phyloP scores from a whole-genome alignment of 1,140 invertebrate species.

The Anagrus nilaparvatae region DNA sequence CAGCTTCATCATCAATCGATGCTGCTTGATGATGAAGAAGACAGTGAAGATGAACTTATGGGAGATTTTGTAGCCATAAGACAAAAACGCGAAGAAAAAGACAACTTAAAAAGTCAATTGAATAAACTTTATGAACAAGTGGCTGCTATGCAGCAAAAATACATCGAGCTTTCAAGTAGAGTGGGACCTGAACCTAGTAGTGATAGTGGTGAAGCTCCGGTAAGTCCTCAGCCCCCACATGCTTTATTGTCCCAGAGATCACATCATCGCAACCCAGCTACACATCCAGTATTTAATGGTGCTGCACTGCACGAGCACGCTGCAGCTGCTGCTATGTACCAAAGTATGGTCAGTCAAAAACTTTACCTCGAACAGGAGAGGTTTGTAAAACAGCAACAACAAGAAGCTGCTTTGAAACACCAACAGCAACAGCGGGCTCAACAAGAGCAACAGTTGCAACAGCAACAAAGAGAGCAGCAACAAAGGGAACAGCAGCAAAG shows the following conservation, averaged over 20 bases:
- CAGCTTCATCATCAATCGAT: conserved; percentile 43
- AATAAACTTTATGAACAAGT: conserved; percentile 80
- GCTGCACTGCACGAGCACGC: conserved; percentile 40
- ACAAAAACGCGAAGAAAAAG: conserved; percentile 75
- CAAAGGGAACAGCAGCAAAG: conserved; percentile 25
- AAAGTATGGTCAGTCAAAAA: conserved; percentile 36
- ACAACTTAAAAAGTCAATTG: conserved; percentile 73
- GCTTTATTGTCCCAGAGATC: no score
- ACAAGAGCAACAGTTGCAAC: conserved; percentile 36
- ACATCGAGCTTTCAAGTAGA: conserved; percentile 72
- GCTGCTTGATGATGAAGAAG: conserved; percentile 65
- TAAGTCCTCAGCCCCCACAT: conserved; percentile 42
- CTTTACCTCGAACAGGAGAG: conserved; percentile 34
- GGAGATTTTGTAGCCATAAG: conserved; percentile 61
- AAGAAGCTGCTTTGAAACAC: conserved; percentile 43
- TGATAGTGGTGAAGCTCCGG: conserved; percentile 59
- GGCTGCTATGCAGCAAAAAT: conserved; percentile 83
- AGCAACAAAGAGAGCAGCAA: conserved; percentile 32
- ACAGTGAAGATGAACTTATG: conserved; percentile 65
- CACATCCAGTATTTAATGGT: conserved; percentile 44
- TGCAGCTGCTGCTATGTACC: conserved; percentile 42
- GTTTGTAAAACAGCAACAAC: conserved; percentile 37
- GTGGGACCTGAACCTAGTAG: conserved; percentile 64
- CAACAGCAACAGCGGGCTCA: conserved; percentile 47
- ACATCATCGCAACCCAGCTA: conserved; percentile 36